Evolutionary conservation across 2,113 vertebrate genomes (phyloP).

Genomic region (Corythaeola cristata): DNA sequence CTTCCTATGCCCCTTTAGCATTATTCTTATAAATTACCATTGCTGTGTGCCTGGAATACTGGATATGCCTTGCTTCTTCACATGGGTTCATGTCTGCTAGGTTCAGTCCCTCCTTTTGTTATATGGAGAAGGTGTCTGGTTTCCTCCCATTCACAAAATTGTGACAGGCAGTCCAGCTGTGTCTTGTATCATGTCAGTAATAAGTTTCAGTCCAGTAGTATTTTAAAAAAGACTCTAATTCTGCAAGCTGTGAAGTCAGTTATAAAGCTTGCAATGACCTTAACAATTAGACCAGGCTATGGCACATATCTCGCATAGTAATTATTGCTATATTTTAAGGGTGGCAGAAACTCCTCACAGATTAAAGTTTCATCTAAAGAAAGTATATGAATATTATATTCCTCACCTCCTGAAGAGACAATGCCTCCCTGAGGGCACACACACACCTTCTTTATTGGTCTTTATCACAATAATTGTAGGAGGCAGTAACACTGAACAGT

Average conservation of each 20-base stretch:
- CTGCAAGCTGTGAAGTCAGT: neutral
- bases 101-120: neutral
- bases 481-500: neutral
- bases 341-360: neutral
- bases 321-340: neutral
- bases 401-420: neutral
- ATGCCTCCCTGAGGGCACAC: neutral
- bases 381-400: neutral
- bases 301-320: neutral
- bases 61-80: neutral
- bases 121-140: neutral
- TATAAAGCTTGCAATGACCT: neutral
- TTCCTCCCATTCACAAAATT: neutral
- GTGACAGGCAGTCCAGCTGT: neutral
- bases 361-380: neutral
- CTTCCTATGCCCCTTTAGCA: neutral
- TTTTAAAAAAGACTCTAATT: neutral
- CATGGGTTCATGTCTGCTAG: neutral
- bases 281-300: neutral
- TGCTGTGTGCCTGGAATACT: neutral
- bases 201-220: neutral
- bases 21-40: neutral
- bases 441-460: neutral
- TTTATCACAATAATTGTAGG: neutral
- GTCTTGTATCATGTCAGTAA: neutral